Evolutionary conservation across 2,113 vertebrate genomes (phyloP), one percentile per base, ranked within the genome.

Genomic region (Hypomesus transpacificus): DNA sequence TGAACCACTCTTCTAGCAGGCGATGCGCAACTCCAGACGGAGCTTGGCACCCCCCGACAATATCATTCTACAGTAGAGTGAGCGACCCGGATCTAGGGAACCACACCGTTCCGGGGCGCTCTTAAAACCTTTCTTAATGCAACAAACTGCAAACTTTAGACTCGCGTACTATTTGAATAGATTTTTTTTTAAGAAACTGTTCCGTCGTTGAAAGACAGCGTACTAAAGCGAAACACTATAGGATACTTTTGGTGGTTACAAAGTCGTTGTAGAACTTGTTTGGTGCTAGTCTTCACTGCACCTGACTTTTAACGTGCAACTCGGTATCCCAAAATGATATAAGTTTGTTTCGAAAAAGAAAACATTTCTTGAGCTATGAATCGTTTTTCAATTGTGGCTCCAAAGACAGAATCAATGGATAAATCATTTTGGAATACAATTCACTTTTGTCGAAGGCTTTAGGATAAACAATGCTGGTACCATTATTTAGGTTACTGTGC

Each of bases 401-500:
- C 13, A 22, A 21, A 52, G 9, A 1, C 1, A 6, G 1, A 52
- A 18, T 57, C 73, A 26, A 86, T 89, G 85, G 77, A 69, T 51
- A 5, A 50, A 34, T 72, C 62, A 11, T 18, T 68, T 22, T 24
- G 60, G 66, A 54, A 28, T 11, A 57, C 1, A 17, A 59, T 50
- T 24, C 7, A 26, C 26, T 39, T 75, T 31, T 54, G n/a, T 50
- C 16, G 58, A 16, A 3, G 7, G 13, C 73, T 68, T 75, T 83
- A 74, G 64, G 53, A 50, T 70, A 81, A 20, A 79, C 51, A 7
- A 85, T 86, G 84, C 73, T 80, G 77, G 70, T 57, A 56, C 63
- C 61, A 3, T 20, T 73, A 11, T 58, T 75, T 1, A 59, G 69
- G 67, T 52, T 86, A 0, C 31, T 85, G 64, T 86, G 58, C 39